These are phyloP conservation scores for Synodontis membranacea DNA, from an alignment of 2,113 vertebrate genomes.

Conservation along the genomic window DNA sequence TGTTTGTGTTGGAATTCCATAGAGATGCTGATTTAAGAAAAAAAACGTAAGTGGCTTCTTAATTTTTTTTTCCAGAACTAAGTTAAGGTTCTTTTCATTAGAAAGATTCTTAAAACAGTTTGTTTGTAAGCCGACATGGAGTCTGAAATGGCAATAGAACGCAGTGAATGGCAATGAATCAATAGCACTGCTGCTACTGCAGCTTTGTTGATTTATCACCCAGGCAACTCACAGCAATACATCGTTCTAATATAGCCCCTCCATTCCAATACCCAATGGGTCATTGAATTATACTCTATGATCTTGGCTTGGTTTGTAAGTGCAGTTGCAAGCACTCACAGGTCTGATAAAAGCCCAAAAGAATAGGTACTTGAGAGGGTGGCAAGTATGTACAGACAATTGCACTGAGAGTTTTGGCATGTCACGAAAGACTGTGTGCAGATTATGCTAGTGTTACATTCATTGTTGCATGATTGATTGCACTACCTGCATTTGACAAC, in stretches of 20 bases:
- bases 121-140: neutral
- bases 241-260: neutral
- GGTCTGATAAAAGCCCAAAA: neutral
- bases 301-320: slow-evolving; percentile 4
- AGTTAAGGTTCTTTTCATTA: no score
- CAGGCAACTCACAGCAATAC: neutral
- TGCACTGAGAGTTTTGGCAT: slow-evolving; percentile 5
- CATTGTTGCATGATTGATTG: slow-evolving; percentile 18
- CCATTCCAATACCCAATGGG: neutral
- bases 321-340: neutral
- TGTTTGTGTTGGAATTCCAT: no score
- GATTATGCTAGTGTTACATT: neutral
- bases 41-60: no score
- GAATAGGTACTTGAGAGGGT: neutral
- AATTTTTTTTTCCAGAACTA: no score
- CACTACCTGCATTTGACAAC: neutral
- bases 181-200: slow-evolving; percentile 1
- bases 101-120: neutral
- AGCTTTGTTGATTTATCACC: slow-evolving; percentile 21
- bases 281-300: slow-evolving; percentile 10
- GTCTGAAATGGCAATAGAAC: neutral
- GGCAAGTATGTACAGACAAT: neutral
- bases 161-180: slow-evolving; percentile 8
- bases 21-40: no score
- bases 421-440: neutral